Evolutionary conservation across 2,888 invertebrate species (phyloP).

Genomic region (Parthenolecanium corni): DNA sequence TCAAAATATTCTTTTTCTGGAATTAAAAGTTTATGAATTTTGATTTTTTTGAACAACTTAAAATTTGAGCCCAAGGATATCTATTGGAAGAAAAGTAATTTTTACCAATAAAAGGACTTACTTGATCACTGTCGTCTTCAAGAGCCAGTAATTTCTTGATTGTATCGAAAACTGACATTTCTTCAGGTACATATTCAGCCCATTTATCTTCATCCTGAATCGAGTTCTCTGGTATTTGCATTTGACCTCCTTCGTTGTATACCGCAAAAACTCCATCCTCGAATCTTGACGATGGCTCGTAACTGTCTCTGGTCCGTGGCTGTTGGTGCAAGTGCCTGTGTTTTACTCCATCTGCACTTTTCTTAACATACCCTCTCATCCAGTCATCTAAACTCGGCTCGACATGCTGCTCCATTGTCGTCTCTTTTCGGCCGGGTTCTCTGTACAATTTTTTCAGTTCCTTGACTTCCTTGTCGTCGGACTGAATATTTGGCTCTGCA

Average conservation of each 20-base stretch:
- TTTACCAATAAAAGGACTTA: no score
- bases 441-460: slow-evolving; percentile 50
- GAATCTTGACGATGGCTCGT: no score
- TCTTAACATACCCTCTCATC: background rate
- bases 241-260: slow-evolving; percentile 11
- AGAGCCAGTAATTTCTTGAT: slow-evolving; percentile 47
- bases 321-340: background rate
- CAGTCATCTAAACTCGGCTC: background rate
- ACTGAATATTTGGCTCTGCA: slow-evolving; percentile 31
- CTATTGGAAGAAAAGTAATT: no score
- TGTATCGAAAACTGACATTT: slow-evolving; percentile 45
- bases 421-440: background rate
- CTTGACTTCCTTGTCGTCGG: slow-evolving; percentile 53
- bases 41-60: no score
- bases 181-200: slow-evolving; percentile 33
- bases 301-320: no score
- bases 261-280: background rate
- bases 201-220: background rate
- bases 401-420: background rate
- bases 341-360: background rate
- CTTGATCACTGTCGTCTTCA: slow-evolving; percentile 46
- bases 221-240: background rate
- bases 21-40: no score
- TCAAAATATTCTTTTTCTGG: no score
- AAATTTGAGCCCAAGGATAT: no score